Base-by-base conservation (phyloP, 2,888 invertebrate genomes). In the Corythucha ciliata region DNA sequence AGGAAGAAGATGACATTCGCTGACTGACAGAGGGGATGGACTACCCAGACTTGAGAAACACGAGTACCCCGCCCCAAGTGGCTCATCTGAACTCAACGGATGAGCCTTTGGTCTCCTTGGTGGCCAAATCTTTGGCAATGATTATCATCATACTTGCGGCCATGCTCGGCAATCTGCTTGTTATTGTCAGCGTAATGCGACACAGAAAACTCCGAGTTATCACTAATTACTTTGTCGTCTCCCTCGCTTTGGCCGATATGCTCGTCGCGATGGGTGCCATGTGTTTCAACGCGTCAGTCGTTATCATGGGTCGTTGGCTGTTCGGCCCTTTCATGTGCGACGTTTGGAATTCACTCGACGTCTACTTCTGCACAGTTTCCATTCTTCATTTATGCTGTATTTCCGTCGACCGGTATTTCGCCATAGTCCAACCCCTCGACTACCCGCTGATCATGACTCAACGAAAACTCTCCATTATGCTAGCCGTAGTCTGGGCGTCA, bases 261-360 rank as follows among this genome's bases (percentile, higher is more conserved):
- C 71, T 94, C 21, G 94, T 96, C 0, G 93, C 94, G 1, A 81
- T 90, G 26, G 85, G 88, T 74, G 91, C 90, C 1, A 92, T 92
- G 91, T 88, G 88, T 60, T 91, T 91, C 68, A 91, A 91, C 72
- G 88, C 89, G 60, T 84, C 84, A 64, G 86, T 90, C 25, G 87
- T 89, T 67, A 73, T 91, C 16, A 83, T 85, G 1, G 82, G 82
- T 8, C 76, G 74, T 58, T 93, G 93, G 93, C 68, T 89, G 56
- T 91, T 93, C 63, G 89, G 90, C 0, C 81, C 82, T 63, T 83
- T 86, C 64, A 86, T 91, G 85, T 93, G 93, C 69, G 91, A 93
- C 68, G 86, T 93, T 14, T 96, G 92, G 86, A 94, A 93, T 69
- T 89, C 92, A 1, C 74, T 93, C 60, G 94, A 96, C 68, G 94